Evolutionary conservation across 2,113 vertebrate genomes (phyloP), one percentile per base, ranked within the genome.

Genomic region (Eublepharis macularius): DNA sequence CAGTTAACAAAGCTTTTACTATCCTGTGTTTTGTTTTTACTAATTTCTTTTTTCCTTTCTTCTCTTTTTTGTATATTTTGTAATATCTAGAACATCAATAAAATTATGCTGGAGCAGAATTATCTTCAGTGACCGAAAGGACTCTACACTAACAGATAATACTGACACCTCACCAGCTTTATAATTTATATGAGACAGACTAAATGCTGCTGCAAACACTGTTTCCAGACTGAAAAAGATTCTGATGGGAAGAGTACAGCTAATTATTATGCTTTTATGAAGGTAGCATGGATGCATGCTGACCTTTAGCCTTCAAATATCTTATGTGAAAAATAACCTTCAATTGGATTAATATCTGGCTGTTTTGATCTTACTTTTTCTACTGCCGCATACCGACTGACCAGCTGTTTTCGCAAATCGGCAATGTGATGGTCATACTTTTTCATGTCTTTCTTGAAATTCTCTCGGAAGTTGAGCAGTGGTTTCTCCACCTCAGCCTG

Each of bases 371-470:
- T 57, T 94, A 99, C 99, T 98, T 99, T 99, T 87, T 99, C 98
- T 16, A 98, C 98, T 0, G 98, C 93, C 0, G 97, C 93, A 0
- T 98, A 97, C 77, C 98, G 98, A 77, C 97, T 97, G n/a, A 97
- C 96, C 32, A 99, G 97, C 86, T 99, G 98, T 92, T 99, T 99
- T 80, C 98, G 94, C 1, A 99, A 88, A 91, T 99, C 98, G 0
- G 97, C 94, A 1, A 99, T 98, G 89, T 99, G 98, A 91, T 99
- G 98, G 94, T 99, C 99, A 7, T 98, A 98, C 92, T 98, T 97
- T 80, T 99, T 99, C 98, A 99, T 97, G 95, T 99, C 99, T 88
- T 99, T 99, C 96, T 99, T 99, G 82, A 99, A 99, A 95, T 99
- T 99, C 94, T 99, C 99, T 1, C 99, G 95, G 94, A 99, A 99